Evolutionary conservation across 1,140 invertebrate species (phyloP).

Genomic region (Neodiprion pinetum): DNA sequence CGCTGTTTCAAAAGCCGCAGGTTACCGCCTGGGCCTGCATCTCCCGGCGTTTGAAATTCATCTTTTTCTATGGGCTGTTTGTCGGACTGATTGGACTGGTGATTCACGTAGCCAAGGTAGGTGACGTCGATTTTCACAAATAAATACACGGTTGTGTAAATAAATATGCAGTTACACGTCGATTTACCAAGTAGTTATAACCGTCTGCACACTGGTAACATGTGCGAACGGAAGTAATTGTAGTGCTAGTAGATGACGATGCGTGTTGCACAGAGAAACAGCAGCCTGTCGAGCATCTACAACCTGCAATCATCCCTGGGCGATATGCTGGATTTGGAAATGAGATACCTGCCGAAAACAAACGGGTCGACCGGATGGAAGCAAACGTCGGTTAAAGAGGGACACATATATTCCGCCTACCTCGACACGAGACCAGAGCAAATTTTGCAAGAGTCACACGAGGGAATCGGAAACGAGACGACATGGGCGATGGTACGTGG

Average conservation of each 20-base stretch:
- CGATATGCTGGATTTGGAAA: conserved; percentile 25
- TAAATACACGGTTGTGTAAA: background rate
- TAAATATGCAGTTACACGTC: background rate
- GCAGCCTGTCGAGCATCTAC: background rate
- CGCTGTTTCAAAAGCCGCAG: background rate
- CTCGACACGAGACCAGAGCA: conserved; percentile 33
- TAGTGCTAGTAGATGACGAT: too few species aligned
- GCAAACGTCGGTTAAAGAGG: conserved; percentile 16
- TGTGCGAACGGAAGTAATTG: too few species aligned
- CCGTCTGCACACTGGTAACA: too few species aligned
- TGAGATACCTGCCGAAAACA: conserved; percentile 29
- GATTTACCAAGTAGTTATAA: background rate
- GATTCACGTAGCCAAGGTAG: background rate
- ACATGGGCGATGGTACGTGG: conserved; percentile 33
- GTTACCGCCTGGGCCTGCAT: background rate
- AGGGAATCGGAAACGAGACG: conserved; percentile 15
- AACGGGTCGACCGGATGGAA: conserved; percentile 25
- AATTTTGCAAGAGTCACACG: conserved; percentile 28
- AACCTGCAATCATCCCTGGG: background rate
- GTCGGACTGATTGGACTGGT: background rate
- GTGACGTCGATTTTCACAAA: background rate
- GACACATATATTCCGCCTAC: conserved; percentile 32
- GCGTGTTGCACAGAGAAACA: background rate
- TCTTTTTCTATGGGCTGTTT: background rate
- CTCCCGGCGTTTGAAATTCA: background rate